Evolutionary conservation across 1,140 invertebrate species (phyloP).

Genomic region (Drosophila suzukii): DNA sequence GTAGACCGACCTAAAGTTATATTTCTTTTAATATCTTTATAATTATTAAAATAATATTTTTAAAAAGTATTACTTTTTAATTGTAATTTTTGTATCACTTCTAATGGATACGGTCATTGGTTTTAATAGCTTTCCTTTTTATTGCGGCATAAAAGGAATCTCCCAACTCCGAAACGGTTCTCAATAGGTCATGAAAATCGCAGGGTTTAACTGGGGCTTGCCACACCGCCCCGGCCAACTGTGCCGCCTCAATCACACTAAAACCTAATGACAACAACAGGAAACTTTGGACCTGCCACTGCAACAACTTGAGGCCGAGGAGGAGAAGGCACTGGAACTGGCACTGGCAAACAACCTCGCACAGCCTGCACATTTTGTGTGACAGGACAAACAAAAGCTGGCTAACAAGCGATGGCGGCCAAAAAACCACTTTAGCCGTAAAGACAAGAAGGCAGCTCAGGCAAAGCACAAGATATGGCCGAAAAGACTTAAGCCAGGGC

Average conservation of each 20-base stretch:
- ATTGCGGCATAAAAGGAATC: background rate
- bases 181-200: slow-evolving; percentile 24
- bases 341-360: slow-evolving; percentile 30
- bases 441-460: slow-evolving; percentile 50
- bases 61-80: too few relatives aligned
- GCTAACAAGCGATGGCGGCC: slow-evolving; percentile 75
- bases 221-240: background rate
- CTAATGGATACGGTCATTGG: too few relatives aligned
- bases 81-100: too few relatives aligned
- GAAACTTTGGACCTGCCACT: slow-evolving; percentile 12
- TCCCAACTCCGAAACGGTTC: background rate
- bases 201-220: slow-evolving; percentile 13
- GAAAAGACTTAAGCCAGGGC: slow-evolving; percentile 54
- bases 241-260: slow-evolving; percentile 18
- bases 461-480: slow-evolving; percentile 62
- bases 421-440: slow-evolving; percentile 70
- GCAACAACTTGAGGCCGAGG: slow-evolving; percentile 10
- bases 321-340: slow-evolving; percentile 4
- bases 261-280: slow-evolving; percentile 55
- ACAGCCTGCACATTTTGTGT: slow-evolving; percentile 52
- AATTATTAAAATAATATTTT: too few relatives aligned
- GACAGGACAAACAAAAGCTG: slow-evolving; percentile 69
- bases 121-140: background rate
- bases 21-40: too few relatives aligned
- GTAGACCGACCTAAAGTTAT: too few relatives aligned